Base-by-base conservation (phyloP, 1,140 invertebrate species). In the Drosophila arawakana region DNA sequence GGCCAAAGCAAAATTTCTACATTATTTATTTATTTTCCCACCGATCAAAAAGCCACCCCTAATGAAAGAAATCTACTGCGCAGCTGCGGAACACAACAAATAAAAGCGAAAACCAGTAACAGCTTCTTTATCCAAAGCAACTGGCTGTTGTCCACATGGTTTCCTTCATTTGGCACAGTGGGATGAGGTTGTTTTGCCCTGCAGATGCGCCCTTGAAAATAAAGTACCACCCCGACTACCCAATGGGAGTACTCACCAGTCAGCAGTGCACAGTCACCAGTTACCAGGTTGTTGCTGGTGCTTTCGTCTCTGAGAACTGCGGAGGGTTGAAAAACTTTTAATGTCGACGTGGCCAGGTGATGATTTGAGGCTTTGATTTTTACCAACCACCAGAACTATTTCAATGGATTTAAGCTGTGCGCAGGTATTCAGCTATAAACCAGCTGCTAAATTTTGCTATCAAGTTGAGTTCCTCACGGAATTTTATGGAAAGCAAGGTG, bases 271-370 rank as follows among this genome's bases (percentile, higher is more conserved):
- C 35, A 43, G 70, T 47, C 6, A 66, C 75, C 75, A 74, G 75
- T 47, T 10, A 61, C 75, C 75, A 74, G 75, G 75, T 78, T 75
- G 65, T 47, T 81, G 81, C 82, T 71, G 82, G 82, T 85, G 82
- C 82, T 82, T 85, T 85, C 88, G 82, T 85, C 61, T 76, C 63
- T 50, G 44, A 30, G 25, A n/a, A 41, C 15, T 7, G 39, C 47
- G 65, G 72, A 77, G 82, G 82, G 83, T 88, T 88, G 83, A 67
- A 69, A 78, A 85, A 52, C 80, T 84, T 84, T 70, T 55, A 63
- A 86, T 30, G 25, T 30, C 6, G 25, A 30, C 50, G 66, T 70
- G 41, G 37, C 72, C 72, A 74, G 72, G 72, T 74, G 66, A 61
- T 63, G 72, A 67, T 73, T 30, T 65, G 25, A 44, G 47, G 44